phyloP scores from a whole-genome alignment of 1,140 invertebrate species.

The Caenorhabditis latens region DNA sequence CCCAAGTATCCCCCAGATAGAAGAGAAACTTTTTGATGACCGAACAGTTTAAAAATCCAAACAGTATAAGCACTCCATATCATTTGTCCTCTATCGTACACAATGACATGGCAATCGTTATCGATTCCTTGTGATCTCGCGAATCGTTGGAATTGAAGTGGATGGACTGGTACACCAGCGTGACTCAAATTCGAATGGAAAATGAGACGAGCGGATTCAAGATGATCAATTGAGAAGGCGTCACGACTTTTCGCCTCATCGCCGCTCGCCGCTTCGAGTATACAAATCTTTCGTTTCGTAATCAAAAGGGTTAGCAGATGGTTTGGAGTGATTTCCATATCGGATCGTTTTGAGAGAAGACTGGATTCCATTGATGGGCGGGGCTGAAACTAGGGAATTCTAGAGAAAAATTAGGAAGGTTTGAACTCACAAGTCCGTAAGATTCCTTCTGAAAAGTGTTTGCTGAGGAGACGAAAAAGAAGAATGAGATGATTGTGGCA shows the following conservation, averaged over 20 bases:
- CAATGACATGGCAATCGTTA: constrained; percentile 72
- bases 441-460: constrained; percentile 38
- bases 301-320: constrained; percentile 66
- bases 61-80: constrained; percentile 75
- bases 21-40: constrained; percentile 70
- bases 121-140: constrained; percentile 75
- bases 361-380: constrained; percentile 37
- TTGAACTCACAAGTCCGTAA: constrained; percentile 7
- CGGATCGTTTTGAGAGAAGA: constrained; percentile 38
- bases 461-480: constrained; percentile 25
- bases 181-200: constrained; percentile 74
- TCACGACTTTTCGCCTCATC: constrained; percentile 56
- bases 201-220: constrained; percentile 68
- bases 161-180: constrained; percentile 76
- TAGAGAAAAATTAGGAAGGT: not conserved
- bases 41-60: constrained; percentile 77
- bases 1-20: constrained; percentile 70
- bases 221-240: constrained; percentile 63
- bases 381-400: constrained; percentile 1
- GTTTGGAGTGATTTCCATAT: constrained; percentile 64
- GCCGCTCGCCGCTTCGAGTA: constrained; percentile 64
- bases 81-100: constrained; percentile 74
- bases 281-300: constrained; percentile 68
- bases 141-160: constrained; percentile 75
- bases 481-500: constrained; percentile 20